phyloP scores from a whole-genome alignment of 2,113 vertebrate genomes.

The Megaceryle torquata region DNA sequence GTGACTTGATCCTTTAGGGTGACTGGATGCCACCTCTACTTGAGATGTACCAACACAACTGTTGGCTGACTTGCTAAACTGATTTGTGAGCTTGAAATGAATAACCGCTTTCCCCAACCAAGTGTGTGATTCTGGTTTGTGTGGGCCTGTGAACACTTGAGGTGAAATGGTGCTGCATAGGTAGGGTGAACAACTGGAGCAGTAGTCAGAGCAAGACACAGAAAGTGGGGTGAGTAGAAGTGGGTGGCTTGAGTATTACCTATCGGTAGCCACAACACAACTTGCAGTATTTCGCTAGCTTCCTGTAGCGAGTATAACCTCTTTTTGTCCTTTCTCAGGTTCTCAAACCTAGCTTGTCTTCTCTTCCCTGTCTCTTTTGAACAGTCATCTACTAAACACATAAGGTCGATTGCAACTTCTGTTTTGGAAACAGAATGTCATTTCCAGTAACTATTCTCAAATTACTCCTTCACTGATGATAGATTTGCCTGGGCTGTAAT shows the following conservation, averaged over 20 bases:
- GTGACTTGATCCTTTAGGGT: background rate
- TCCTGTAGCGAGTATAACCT: background rate
- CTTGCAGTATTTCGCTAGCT: background rate
- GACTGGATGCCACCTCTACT: background rate
- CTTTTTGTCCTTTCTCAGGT: background rate
- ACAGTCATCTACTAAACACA: background rate
- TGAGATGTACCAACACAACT: background rate
- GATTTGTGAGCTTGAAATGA: background rate
- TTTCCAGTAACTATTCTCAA: background rate
- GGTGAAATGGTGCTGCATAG: background rate
- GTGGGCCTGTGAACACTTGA: background rate
- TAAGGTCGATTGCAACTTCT: background rate
- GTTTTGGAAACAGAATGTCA: background rate
- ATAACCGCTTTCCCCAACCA: rapidly evolving
- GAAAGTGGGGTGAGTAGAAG: background rate
- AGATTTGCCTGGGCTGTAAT: background rate
- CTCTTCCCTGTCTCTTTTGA: background rate
- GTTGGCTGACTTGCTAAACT: background rate
- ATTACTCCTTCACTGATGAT: background rate
- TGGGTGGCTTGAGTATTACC: background rate
- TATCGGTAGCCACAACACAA: background rate
- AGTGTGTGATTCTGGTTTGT: background rate
- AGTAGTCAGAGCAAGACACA: background rate
- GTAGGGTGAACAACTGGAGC: background rate
- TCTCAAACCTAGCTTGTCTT: background rate